These are phyloP conservation scores for Taurulus bubalis DNA, from an alignment of 2,113 vertebrate species.

Conservation along the genomic window DNA sequence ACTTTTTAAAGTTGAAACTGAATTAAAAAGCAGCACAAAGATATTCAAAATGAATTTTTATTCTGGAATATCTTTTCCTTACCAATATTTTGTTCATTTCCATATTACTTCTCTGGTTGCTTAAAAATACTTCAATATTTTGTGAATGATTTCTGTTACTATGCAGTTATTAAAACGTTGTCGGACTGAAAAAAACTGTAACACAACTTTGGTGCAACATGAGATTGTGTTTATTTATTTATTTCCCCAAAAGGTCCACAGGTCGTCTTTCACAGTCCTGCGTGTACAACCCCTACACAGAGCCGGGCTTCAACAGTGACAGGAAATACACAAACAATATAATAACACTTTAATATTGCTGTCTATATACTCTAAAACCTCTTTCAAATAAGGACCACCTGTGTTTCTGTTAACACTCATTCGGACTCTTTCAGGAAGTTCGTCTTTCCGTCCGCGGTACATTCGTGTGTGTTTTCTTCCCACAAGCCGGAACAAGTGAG, in stretches of 20 bases:
- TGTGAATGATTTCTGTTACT: background rate
- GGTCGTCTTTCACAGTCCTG: slow-evolving; percentile 70
- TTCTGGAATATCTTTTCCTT: background rate
- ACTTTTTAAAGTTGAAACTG: too few relatives aligned
- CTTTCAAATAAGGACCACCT: slow-evolving; percentile 44
- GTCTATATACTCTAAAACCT: slow-evolving; percentile 73
- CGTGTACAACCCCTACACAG: slow-evolving; percentile 42
- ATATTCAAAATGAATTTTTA: background rate
- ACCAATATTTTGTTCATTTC: background rate
- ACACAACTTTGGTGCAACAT: slow-evolving; percentile 69
- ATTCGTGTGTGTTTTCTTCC: slow-evolving; percentile 69
- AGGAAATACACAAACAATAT: slow-evolving; percentile 70
- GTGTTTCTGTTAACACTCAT: slow-evolving; percentile 21
- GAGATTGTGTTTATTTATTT: slow-evolving; percentile 78
- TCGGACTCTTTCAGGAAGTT: slow-evolving; percentile 19
- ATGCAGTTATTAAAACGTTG: background rate
- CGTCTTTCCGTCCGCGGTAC: slow-evolving; percentile 60
- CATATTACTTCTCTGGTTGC: background rate
- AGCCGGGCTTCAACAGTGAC: slow-evolving; percentile 57
- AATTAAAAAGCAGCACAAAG: background rate
- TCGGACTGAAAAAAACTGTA: background rate
- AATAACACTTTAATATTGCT: slow-evolving; percentile 81
- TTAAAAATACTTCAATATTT: background rate
- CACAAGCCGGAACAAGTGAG: slow-evolving; percentile 65
- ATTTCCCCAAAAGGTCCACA: slow-evolving; percentile 62